Evolutionary conservation across 2,888 invertebrate species (phyloP).

Genomic region (Nemurella pictetii): DNA sequence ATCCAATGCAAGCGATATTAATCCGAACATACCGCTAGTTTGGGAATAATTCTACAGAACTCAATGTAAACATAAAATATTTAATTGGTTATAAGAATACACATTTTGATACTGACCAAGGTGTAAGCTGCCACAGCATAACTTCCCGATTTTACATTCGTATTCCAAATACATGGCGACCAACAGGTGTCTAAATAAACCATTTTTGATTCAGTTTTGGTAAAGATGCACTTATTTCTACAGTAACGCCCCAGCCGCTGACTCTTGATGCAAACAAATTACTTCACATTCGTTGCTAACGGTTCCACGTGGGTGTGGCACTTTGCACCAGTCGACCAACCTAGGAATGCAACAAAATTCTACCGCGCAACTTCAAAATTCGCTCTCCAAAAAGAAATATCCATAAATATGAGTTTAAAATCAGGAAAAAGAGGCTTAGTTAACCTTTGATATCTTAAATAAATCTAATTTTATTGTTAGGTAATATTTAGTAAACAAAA

Average conservation of each 20-base stretch:
- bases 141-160: constrained; percentile 74
- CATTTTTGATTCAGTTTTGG: background rate
- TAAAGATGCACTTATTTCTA: background rate
- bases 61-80: background rate
- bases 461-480: too few species aligned
- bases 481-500: too few species aligned
- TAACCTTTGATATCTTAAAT: too few species aligned
- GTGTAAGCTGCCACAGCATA: constrained; percentile 80
- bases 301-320: constrained; percentile 29
- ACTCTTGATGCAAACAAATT: background rate
- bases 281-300: constrained; percentile 6
- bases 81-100: background rate
- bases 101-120: constrained; percentile 52
- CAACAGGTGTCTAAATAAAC: constrained; percentile 56
- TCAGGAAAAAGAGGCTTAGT: too few species aligned
- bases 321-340: constrained; percentile 1
- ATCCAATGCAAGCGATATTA: background rate
- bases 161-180: constrained; percentile 87
- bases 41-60: background rate
- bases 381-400: too few species aligned
- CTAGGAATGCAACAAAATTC: background rate
- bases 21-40: background rate
- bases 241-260: background rate
- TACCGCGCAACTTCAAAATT: background rate
- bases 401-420: too few species aligned